Base-by-base conservation (phyloP, 2,888 invertebrate species). In the Eueremaeus valkanovi region DNA sequence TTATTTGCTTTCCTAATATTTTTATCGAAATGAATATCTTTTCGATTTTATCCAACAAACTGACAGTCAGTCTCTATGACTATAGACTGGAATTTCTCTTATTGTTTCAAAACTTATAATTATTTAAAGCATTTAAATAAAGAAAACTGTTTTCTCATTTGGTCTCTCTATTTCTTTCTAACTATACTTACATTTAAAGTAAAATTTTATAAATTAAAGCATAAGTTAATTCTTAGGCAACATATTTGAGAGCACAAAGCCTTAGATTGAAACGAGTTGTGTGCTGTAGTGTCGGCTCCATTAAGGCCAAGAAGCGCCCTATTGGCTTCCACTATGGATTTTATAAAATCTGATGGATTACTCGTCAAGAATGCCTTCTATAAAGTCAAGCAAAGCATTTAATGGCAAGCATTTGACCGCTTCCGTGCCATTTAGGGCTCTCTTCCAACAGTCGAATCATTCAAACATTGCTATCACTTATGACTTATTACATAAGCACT, bases 221-320 rank as follows among this genome's bases (percentile, higher is more conserved):
- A n/a, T n/a, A 9, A 40, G 11, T 11, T 5, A 40, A 51, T 51
- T 51, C 24, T 51, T 51, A 51, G 5, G 21, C 51, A 51, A 51
- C 21, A 51, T 51, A 51, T 51, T 51, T n/a, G 24, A 21, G 21
- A 21, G 24, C 21, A 51, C 3, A n/a, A 51, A 51, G 24, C 21
- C 45, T 45, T 45, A 18, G 5, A n/a, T 24, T 51, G 6, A 66
- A 36, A 66, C 40, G 36, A 40, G 66, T 66, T 66, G 66, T 66
- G 36, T 21, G 66, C 36, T 66, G 66, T 66, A 29, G 40, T 66
- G 66, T 66, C 66, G 66, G 66, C 40, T 66, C 66, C 66, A 66
- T 66, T 66, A 36, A 66, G 66, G 40, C 31, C 66, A 36, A n/a
- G 21, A 21, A 66, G 66, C 66, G 66, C 66, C 66, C 66, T 66